Conservation (phyloP, 2,888 invertebrate species). For the Aporophyla lueneburgensis region DNA sequence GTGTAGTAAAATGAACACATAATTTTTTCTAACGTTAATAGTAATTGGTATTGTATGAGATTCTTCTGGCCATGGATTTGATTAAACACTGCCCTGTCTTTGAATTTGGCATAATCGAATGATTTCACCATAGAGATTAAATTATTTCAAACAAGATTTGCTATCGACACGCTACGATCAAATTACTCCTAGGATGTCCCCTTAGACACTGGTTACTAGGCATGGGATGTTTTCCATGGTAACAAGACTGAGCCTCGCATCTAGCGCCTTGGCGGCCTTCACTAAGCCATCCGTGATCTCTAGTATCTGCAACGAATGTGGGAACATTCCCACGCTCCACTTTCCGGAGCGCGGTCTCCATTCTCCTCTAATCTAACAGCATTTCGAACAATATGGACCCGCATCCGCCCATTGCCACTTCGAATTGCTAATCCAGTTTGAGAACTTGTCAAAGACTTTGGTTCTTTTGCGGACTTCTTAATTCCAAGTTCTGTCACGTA, state of each 20-base stretch:
- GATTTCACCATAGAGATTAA: neutral
- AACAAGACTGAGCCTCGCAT: neutral
- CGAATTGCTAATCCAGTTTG: constrained; percentile 36
- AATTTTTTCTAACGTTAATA: too few species aligned
- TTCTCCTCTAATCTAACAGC: constrained; percentile 11
- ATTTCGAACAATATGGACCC: constrained; percentile 22
- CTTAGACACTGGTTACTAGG: neutral
- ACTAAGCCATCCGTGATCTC: neutral
- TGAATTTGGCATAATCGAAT: neutral
- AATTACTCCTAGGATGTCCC: neutral
- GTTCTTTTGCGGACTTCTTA: constrained; percentile 11
- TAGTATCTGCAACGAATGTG: neutral
- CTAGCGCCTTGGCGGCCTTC: neutral
- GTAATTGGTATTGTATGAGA: neutral
- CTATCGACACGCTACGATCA: too few species aligned
- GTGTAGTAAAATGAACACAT: constrained; percentile 12
- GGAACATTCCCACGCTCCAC: constrained; percentile 30
- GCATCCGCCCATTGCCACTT: constrained; percentile 8
- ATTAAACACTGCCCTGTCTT: neutral
- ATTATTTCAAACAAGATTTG: too few species aligned
- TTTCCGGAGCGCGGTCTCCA: constrained; percentile 8
- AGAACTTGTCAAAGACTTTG: constrained; percentile 22
- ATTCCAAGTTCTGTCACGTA: constrained; percentile 40
- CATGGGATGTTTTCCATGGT: neutral
- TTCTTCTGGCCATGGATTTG: neutral